Evolutionary conservation across 2,888 invertebrate genomes (phyloP), one percentile per base, ranked within the genome.

Genomic region (Drosophila prostipennis): DNA sequence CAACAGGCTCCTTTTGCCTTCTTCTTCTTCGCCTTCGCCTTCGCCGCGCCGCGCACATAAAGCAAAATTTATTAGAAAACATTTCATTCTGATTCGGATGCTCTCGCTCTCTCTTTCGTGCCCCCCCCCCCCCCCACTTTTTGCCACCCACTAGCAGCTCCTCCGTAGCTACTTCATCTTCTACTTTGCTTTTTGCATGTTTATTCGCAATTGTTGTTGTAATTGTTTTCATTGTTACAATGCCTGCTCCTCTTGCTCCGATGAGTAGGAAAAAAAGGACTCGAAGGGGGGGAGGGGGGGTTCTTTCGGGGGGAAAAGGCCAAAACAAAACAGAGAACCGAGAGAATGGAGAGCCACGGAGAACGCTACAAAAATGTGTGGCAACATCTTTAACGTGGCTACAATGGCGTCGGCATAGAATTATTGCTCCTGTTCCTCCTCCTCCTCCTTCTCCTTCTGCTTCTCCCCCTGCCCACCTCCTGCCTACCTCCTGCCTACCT

Each of bases 31-130:
- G 42, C 40, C 42, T 6, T 40, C 40, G 42, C 11, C 11, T 5
- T 14, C 69, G 72, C 78, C 82, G 77, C 79, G 63, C 84, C 79
- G 89, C 85, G 86, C 90, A 90, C 91, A 91, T 91, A 90, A 90
- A 91, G 90, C 87, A 91, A 84, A 91, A 91, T 91, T 91, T 91
- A 91, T 91, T 91, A 91, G 91, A 91, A 91, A 91, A 89, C 83
- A 89, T 90, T 90, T 90, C 89, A 84, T 84, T 84, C 84, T 88
- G 83, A 60, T 84, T 80, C 83, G 68, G 54, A 52, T 52, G 74
- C 58, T 49, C 69, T 32, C 53, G 52, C 61, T 55, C 46, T 32
- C 34, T 11, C 11, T 0, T 11, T 10, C 14, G 46, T 14, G 46
- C 6, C 29, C 52, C n/a, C 19, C 10, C 16, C 40, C 2, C 16